Base-by-base conservation (phyloP, 2,113 vertebrate genomes). In the Rhinogobius similis region DNA sequence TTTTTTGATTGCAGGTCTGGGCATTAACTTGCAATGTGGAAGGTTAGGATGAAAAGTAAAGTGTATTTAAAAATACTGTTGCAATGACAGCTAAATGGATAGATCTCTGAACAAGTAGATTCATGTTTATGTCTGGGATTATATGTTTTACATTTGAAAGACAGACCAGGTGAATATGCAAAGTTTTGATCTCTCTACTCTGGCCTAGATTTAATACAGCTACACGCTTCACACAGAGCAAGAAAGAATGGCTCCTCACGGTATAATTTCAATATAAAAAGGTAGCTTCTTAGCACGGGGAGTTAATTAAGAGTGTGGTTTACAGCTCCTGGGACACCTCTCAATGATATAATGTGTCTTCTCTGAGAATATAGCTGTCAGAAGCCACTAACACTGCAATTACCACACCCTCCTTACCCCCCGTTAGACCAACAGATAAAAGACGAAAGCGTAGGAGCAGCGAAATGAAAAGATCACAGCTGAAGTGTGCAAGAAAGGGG, bases 351-450 rank as follows among this genome's bases (percentile, higher is more conserved):
- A 43, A 65, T 72, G 78, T 59, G 65, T 71, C 32, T 75, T 87
- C 65, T 73, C 69, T 65, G 32, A 50, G 69, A 66, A 64, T 76
- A 77, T 68, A 82, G 78, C 84, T 86, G 82, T 87, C 61, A 89
- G 75, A 62, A 86, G 67, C 81, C 69, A 66, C 77, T 73, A 72
- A 83, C 27, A 18, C 73, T 83, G 16, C 85, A 84, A 91, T 90
- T 86, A 81, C 72, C 76, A 66, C 70, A 72, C 67, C 77, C 81
- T 73, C 36, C 69, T 58, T 59, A 38, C 10, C 58, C 20, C 23
- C 44, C 2, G 46, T 46, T 21, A 41, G 58, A 67, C 43, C 38
- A 2, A 52, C 23, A 65, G 62, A 58, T 46, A 18, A 20, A 43
- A 26, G 32, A 26, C 27, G 38, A 58, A 53, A 36, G 62, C 52